These are phyloP conservation scores for Mizuhopecten yessoensis DNA, from an alignment of 1,140 invertebrate species.

Conservation along the genomic window DNA sequence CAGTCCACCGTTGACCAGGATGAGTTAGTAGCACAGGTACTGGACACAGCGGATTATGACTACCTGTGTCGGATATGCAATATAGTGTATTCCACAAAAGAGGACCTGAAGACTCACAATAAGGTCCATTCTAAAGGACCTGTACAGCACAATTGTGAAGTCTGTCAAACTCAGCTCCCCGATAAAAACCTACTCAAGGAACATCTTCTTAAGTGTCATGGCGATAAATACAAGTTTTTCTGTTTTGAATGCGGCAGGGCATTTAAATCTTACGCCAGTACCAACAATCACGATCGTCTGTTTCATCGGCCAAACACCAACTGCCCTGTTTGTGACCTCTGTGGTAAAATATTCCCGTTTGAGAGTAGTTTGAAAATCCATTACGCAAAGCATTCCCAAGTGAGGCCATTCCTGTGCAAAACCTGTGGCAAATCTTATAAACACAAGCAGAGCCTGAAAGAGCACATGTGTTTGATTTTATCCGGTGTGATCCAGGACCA, in stretches of 20 bases:
- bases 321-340: conserved; percentile 47
- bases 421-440: conserved; percentile 51
- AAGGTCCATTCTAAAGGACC: not conserved
- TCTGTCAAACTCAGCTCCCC: not conserved
- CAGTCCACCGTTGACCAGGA: no score
- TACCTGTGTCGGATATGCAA: not conserved
- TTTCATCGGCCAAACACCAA: conserved; percentile 31
- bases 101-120: not conserved
- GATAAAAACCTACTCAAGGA: not conserved
- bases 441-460: conserved; percentile 47
- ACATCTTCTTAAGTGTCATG: not conserved
- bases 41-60: no score
- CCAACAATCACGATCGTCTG: conserved; percentile 32
- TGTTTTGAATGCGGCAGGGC: conserved; percentile 46
- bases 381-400: conserved; percentile 28
- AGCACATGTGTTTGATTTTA: not conserved
- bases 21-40: no score
- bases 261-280: conserved; percentile 41
- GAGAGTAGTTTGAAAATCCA: conserved; percentile 46
- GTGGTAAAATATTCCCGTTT: conserved; percentile 46
- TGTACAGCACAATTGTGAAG: not conserved
- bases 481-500: not conserved
- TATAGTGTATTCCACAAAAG: not conserved
- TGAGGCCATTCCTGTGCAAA: conserved; percentile 31
- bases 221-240: not conserved